phyloP scores from a whole-genome alignment of 2,113 vertebrate species.

The Urocynchramus pylzowi region DNA sequence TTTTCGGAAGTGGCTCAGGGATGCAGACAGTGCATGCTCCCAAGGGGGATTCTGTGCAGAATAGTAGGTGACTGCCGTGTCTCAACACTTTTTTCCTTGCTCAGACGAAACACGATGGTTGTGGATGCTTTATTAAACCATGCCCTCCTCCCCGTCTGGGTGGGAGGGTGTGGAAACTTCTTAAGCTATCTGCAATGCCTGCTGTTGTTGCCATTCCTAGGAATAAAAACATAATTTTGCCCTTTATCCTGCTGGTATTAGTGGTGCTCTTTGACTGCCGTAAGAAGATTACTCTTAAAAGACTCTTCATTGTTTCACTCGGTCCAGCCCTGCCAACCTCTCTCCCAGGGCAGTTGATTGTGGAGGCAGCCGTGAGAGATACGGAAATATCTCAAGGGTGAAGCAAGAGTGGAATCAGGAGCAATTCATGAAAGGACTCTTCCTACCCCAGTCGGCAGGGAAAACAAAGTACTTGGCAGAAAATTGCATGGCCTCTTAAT shows the following conservation, averaged over 20 bases:
- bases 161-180: neutral
- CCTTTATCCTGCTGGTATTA: neutral
- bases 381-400: neutral
- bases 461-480: neutral
- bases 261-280: neutral
- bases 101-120: neutral
- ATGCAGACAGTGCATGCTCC: neutral
- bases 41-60: neutral
- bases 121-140: neutral
- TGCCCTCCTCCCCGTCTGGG: neutral
- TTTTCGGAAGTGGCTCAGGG: neutral
- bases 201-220: neutral
- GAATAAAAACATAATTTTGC: neutral
- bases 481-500: neutral
- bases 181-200: neutral
- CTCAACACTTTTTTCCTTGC: neutral
- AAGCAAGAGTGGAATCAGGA: neutral
- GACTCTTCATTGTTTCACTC: neutral
- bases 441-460: neutral
- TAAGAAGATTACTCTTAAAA: constrained; percentile 16
- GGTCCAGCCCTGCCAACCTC: neutral
- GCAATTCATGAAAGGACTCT: neutral
- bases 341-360: neutral
- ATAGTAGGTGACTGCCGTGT: neutral
- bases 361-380: neutral